A percentile compares a stretch with the other conserved stretches of the same genome.
Evolutionary conservation across 2,888 invertebrate species (phyloP).

Genomic region (Erebia aethiops): DNA sequence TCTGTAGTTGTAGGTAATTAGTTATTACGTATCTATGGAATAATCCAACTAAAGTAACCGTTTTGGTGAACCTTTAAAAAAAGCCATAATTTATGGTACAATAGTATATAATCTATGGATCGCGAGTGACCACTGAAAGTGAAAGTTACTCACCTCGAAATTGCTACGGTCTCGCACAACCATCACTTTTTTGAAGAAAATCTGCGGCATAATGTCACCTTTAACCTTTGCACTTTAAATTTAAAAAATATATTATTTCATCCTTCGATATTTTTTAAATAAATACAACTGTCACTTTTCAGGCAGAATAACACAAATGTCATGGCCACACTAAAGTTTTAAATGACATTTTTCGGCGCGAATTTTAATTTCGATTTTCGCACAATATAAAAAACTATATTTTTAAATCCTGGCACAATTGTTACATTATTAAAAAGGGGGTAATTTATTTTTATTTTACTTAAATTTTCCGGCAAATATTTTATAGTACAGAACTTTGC

Average conservation of each 20-base stretch:
- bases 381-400: constrained; percentile 1
- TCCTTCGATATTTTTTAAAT: constrained; percentile 22
- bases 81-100: constrained; percentile 28
- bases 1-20: no score
- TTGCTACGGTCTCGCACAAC: constrained; percentile 72
- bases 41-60: no score
- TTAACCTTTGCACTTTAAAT: constrained; percentile 43
- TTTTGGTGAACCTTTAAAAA: constrained; percentile 13
- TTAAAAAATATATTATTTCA: constrained; percentile 6
- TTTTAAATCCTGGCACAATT: constrained; percentile 5
- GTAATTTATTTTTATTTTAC: constrained; percentile 1
- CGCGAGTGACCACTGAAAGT: constrained; percentile 54
- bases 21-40: no score
- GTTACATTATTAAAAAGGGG: background rate
- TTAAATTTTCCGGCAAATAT: constrained; percentile 4
- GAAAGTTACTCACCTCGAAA: constrained; percentile 80
- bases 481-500: constrained; percentile 61
- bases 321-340: constrained; percentile 37
- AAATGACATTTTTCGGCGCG: constrained; percentile 31
- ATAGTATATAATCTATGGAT: constrained; percentile 31
- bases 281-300: constrained; percentile 33
- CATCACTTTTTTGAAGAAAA: constrained; percentile 82
- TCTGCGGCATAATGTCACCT: constrained; percentile 77
- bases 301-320: constrained; percentile 39
- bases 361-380: constrained; percentile 9